A percentile compares a stretch with the other conserved stretches of the same genome.
Conservation (phyloP, 1,140 invertebrate genomes). For the Cylas formicarius region DNA sequence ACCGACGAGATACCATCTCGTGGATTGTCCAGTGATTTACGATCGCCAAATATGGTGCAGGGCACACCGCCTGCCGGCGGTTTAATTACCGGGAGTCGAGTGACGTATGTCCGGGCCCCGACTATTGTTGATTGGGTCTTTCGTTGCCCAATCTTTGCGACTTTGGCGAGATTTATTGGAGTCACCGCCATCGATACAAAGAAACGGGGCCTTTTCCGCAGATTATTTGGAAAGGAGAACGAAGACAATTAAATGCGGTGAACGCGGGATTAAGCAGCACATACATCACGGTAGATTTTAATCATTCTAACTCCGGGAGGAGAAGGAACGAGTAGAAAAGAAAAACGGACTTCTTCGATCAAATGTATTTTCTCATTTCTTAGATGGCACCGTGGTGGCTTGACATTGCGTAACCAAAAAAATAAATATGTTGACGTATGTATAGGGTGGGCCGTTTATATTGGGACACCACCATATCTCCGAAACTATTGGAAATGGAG, state of each 20-base stretch:
- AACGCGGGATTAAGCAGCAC: conserved; percentile 17
- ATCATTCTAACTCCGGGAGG: conserved; percentile 9
- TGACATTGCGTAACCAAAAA: too few relatives aligned
- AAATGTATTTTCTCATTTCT: too few relatives aligned
- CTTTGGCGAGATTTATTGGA: conserved; percentile 14
- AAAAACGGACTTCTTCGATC: neutral
- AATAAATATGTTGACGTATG: too few relatives aligned
- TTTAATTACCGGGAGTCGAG: conserved; percentile 22
- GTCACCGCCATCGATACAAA: conserved; percentile 13
- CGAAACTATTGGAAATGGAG: too few relatives aligned
- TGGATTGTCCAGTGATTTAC: conserved; percentile 26
- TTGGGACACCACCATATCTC: too few relatives aligned
- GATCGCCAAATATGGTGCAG: conserved; percentile 26
- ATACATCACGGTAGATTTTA: conserved; percentile 16
- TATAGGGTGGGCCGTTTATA: too few relatives aligned
- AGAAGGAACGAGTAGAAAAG: conserved; percentile 3
- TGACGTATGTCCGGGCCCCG: conserved; percentile 14
- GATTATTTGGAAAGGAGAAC: conserved; percentile 15
- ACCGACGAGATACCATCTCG: conserved; percentile 23
- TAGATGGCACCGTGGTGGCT: too few relatives aligned
- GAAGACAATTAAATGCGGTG: conserved; percentile 16
- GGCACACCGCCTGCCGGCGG: conserved; percentile 16
- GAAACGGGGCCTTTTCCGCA: conserved; percentile 11
- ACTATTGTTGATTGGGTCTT: conserved; percentile 21
- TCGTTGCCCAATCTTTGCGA: conserved; percentile 11